Conservation (phyloP, 2,797 vertebrate genomes). For the Rousettus madagascariensis region DNA sequence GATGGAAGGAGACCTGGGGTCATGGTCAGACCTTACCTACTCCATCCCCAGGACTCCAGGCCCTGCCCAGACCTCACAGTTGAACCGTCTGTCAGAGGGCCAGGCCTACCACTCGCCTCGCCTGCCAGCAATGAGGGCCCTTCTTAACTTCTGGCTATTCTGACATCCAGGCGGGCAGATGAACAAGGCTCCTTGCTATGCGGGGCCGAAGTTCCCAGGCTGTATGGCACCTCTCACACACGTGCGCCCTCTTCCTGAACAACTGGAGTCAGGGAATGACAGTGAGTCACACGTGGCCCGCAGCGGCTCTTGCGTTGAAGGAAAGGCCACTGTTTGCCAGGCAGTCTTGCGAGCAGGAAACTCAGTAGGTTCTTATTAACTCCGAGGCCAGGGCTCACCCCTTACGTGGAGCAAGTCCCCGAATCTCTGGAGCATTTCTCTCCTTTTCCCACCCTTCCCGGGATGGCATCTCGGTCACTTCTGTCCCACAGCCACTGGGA, state of each 20-base stretch:
- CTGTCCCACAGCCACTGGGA: neutral
- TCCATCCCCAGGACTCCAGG: neutral
- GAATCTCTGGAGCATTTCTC: neutral
- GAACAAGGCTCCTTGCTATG: neutral
- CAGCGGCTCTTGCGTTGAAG: neutral
- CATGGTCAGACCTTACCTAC: neutral
- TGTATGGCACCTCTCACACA: neutral
- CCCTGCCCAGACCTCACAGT: accelerated
- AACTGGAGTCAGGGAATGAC: neutral
- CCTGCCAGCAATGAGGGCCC: neutral
- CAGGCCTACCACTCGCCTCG: neutral
- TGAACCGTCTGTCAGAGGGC: neutral
- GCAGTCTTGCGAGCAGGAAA: neutral
- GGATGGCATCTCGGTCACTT: neutral
- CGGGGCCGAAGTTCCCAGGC: neutral
- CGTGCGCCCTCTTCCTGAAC: neutral
- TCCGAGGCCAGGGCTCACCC: neutral
- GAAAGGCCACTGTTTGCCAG: neutral
- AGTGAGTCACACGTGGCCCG: neutral
- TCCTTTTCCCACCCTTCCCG: neutral
- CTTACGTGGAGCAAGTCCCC: neutral
- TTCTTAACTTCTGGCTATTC: neutral
- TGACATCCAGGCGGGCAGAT: too few species aligned
- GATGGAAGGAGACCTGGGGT: neutral
- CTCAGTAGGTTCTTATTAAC: neutral